These are phyloP conservation scores for Agonopterix alstromeriana DNA, from an alignment of 2,888 invertebrate species.

Conservation along the genomic window DNA sequence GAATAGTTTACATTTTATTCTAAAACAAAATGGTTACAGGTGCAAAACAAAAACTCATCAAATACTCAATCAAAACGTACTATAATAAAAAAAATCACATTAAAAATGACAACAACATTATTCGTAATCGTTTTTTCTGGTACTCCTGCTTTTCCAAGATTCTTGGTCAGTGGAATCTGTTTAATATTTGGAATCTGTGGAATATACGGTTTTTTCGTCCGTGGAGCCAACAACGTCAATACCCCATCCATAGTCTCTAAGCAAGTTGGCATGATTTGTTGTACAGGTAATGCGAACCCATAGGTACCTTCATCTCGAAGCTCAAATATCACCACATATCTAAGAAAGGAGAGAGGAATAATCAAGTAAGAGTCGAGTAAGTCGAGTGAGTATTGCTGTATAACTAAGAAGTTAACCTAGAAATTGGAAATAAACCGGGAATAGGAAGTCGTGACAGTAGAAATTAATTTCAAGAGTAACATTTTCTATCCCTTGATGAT, in stretches of 20 bases:
- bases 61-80: conserved; percentile 24
- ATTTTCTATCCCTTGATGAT: too few species aligned
- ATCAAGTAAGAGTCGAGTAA: too few species aligned
- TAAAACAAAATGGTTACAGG: too few species aligned
- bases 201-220: background rate
- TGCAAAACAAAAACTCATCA: too few species aligned
- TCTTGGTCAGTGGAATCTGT: too few species aligned
- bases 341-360: conserved; percentile 12
- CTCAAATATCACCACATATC: conserved; percentile 81
- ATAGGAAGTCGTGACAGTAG: too few species aligned
- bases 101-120: conserved; percentile 24
- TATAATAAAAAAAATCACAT: conserved; percentile 38
- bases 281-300: conserved; percentile 81
- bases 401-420: too few species aligned
- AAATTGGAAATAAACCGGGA: too few species aligned
- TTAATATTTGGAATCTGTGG: background rate
- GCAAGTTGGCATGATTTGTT: conserved; percentile 79
- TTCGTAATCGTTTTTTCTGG: conserved; percentile 16
- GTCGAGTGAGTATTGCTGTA: too few species aligned
- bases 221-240: conserved; percentile 25
- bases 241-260: conserved; percentile 77
- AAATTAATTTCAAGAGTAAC: too few species aligned
- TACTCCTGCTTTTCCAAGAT: background rate
- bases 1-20: too few species aligned
- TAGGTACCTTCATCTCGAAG: conserved; percentile 77